Evolutionary conservation across 2,888 invertebrate species (phyloP), one percentile per base, ranked within the genome.

Genomic region (Fabriciana adippe): DNA sequence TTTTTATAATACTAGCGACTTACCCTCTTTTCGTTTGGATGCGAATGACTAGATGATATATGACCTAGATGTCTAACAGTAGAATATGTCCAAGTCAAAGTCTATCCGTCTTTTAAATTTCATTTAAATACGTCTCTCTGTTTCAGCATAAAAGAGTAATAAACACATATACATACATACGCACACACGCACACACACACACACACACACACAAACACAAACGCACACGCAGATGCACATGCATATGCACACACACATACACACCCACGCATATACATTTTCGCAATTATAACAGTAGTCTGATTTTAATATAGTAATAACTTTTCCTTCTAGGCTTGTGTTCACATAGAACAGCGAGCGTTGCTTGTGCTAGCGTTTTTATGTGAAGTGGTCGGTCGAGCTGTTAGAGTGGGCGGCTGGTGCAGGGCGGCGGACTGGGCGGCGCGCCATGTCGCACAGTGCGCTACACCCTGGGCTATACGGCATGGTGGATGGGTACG

Each of bases 401-500:
- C 88, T 41, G 92, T 85, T 68, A 83, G 82, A 48, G 86, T 82
- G 1, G 89, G 86, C 14, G 93, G 93, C 16, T 94, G 94, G 89
- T 92, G 93, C 75, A 76, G 92, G n/a, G 89, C 94, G 11, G 89
- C 93, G 0, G 90, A 93, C 75, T 94, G 94, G 94, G 93, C 93
- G 1, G 92, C 93, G 1, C 83, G 85, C 60, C 94, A 93, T 74
- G 93, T 94, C 8, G 92, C 93, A 0, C 92, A 92, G 73, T 91
- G 89, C 45, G 92, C 94, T 16, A 93, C 93, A 1, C 89, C 91
- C 0, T 94, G 94, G 94, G 93, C 94, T 4, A 92, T 93, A 59
- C 80, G 88, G 67, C 93, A 93, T 75, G 94, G 94, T 0, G 94
- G 94, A 75, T 94, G 94, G 94, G 94, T 94, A 74, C 86, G 89